Conservation (phyloP, 1,140 invertebrate genomes). For the Caenorhabditis remanei region DNA sequence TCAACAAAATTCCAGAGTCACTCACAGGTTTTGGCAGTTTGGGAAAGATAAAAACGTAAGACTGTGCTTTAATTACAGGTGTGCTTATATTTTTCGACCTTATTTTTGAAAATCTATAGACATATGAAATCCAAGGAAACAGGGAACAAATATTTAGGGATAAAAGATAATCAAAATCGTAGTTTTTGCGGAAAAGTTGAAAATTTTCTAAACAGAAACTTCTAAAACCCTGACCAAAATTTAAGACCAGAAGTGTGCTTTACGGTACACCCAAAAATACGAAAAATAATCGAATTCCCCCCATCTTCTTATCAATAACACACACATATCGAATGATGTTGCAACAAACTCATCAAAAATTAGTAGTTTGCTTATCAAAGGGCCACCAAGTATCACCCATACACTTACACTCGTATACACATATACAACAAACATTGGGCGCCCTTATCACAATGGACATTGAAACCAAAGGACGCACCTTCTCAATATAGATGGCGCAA, state of each 20-base stretch:
- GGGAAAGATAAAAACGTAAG: no score
- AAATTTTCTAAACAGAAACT: no score
- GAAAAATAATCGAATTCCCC: neutral
- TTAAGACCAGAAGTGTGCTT: neutral
- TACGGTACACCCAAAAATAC: neutral
- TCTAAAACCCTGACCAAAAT: no score
- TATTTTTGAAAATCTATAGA: no score
- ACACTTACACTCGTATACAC: slow-evolving; percentile 8
- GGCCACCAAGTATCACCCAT: slow-evolving; percentile 47
- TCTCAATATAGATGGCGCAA: slow-evolving; percentile 52
- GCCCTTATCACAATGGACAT: slow-evolving; percentile 52
- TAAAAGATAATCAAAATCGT: no score
- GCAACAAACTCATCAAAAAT: slow-evolving; percentile 52
- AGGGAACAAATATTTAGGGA: no score
- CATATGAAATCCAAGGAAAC: no score
- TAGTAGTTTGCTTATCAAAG: slow-evolving; percentile 54
- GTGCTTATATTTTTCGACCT: no score
- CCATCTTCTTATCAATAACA: slow-evolving; percentile 7
- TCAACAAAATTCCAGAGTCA: no score
- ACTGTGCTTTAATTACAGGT: no score
- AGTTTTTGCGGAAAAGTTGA: no score
- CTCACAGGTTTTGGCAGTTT: no score
- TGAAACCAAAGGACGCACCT: slow-evolving; percentile 44
- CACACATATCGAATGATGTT: neutral
- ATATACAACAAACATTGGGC: slow-evolving; percentile 54